A percentile compares a stretch with the other conserved stretches of the same genome.
Evolutionary conservation across 2,888 invertebrate genomes (phyloP).

Genomic region (Hanleya hanleyi): DNA sequence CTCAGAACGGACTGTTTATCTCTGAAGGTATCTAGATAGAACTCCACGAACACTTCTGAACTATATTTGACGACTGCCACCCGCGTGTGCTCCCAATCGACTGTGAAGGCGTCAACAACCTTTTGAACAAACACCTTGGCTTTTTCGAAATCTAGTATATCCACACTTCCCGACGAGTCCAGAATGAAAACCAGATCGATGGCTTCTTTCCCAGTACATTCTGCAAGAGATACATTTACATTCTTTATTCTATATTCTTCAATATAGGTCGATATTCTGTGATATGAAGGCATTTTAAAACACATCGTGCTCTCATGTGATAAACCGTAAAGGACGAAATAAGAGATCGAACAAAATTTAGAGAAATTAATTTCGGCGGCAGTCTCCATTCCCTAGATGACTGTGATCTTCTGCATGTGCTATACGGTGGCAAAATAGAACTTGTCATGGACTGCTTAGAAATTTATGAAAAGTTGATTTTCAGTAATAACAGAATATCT

Average conservation of each 20-base stretch:
- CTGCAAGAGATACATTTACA: neutral
- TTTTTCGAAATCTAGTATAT: neutral
- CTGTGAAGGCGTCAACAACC: neutral
- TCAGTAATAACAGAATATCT: too few species aligned
- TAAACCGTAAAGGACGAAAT: too few species aligned
- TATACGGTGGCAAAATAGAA: too few species aligned
- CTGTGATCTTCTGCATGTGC: too few species aligned
- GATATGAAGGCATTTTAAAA: neutral
- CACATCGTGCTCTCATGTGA: too few species aligned
- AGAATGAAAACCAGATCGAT: conserved; percentile 8
- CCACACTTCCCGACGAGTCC: conserved; percentile 8
- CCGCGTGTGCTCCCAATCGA: neutral
- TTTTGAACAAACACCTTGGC: neutral
- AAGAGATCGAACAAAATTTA: too few species aligned
- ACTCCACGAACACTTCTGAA: conserved; percentile 16
- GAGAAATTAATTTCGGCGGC: too few species aligned
- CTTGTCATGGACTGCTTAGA: too few species aligned
- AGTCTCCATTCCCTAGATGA: too few species aligned
- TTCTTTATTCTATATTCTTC: neutral
- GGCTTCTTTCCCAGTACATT: conserved; percentile 2
- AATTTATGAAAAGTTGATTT: too few species aligned
- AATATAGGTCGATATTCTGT: neutral
- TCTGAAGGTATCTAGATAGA: conserved; percentile 18
- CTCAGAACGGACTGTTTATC: conserved; percentile 14
- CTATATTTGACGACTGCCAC: neutral